phyloP scores from a whole-genome alignment of 1,140 invertebrate genomes.

The Charaxes varanes region DNA sequence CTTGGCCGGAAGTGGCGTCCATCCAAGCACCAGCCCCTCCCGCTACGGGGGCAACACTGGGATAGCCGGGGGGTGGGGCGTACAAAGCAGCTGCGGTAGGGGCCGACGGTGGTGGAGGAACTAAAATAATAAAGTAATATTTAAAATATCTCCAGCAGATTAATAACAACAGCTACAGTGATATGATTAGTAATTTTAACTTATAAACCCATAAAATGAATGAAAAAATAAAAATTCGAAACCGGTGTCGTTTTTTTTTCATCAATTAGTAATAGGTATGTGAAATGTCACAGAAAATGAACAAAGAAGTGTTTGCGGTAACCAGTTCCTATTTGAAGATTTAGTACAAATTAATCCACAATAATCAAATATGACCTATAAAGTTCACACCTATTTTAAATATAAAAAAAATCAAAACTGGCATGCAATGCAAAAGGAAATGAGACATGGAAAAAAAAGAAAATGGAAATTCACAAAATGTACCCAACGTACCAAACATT shows the following conservation, averaged over 20 bases:
- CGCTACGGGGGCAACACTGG: slow-evolving; percentile 29
- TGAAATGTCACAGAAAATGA: too few relatives aligned
- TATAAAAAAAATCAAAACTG: not conserved
- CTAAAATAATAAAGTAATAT: slow-evolving; percentile 24
- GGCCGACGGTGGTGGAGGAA: slow-evolving; percentile 73
- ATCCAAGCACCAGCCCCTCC: slow-evolving; percentile 77
- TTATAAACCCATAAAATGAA: too few relatives aligned
- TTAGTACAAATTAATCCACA: too few relatives aligned
- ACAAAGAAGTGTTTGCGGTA: too few relatives aligned
- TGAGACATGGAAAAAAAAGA: slow-evolving; percentile 2
- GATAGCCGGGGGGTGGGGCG: slow-evolving; percentile 46
- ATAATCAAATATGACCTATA: too few relatives aligned
- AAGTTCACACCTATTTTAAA: too few relatives aligned
- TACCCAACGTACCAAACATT: slow-evolving; percentile 61
- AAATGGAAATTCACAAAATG: slow-evolving; percentile 61
- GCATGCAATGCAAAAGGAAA: slow-evolving; percentile 3
- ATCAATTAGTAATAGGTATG: too few relatives aligned
- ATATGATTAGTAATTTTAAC: too few relatives aligned
- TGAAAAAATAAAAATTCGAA: too few relatives aligned
- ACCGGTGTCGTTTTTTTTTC: too few relatives aligned
- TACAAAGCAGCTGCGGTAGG: slow-evolving; percentile 45
- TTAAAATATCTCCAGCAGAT: not conserved
- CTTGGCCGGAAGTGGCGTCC: slow-evolving; percentile 75
- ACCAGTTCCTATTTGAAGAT: too few relatives aligned
- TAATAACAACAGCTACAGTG: not conserved